Conservation (phyloP, 2,113 vertebrate genomes). For the Neolamprologus fasciatus region DNA sequence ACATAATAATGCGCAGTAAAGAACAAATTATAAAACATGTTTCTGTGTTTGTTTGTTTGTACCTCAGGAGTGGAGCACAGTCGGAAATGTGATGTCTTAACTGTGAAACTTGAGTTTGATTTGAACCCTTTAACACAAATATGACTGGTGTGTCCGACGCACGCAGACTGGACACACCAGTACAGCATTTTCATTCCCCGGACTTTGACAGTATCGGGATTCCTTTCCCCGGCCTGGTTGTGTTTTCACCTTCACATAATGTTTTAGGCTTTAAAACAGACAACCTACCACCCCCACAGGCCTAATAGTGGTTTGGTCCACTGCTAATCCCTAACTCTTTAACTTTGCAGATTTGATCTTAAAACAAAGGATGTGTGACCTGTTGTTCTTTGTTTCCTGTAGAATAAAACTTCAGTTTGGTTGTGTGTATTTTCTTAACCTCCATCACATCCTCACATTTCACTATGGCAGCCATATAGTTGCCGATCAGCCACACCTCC, state of each 20-base stretch:
- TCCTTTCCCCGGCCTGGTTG: not conserved
- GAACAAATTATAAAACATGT: slow-evolving; percentile 5
- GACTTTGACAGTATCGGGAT: not conserved
- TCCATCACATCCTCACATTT: not conserved
- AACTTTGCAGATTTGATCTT: not conserved
- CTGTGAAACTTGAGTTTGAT: not conserved
- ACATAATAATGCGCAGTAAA: slow-evolving; percentile 63
- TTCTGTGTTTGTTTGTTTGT: not conserved
- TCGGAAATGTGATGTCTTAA: not conserved
- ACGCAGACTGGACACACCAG: not conserved
- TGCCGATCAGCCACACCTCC: not conserved
- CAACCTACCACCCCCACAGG: not conserved
- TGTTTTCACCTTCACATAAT: not conserved
- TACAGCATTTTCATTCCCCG: not conserved
- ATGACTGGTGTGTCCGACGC: not conserved
- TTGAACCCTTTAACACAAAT: not conserved
- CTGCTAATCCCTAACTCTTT: not conserved
- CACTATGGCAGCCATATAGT: not conserved
- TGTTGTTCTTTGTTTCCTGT: not conserved
- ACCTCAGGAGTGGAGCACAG: not conserved
- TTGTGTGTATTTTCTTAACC: not conserved
- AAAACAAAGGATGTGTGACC: not conserved
- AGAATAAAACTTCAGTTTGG: not conserved
- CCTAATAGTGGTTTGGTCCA: not conserved
- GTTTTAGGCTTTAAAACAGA: not conserved